phyloP scores from a whole-genome alignment of 2,797 vertebrate genomes.

The Alauda arvensis region DNA sequence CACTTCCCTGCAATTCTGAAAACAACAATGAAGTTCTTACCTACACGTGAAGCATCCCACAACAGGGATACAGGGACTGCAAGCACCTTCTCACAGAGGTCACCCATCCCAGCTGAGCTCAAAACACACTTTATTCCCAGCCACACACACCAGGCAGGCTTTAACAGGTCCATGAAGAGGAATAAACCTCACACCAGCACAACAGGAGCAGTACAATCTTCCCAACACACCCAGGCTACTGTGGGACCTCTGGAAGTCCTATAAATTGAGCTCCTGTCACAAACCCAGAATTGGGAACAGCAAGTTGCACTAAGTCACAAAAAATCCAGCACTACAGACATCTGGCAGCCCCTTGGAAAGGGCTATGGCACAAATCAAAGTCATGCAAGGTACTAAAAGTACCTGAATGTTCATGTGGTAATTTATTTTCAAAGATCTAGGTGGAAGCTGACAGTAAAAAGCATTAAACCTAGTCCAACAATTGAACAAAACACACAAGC shows the following conservation, averaged over 20 bases:
- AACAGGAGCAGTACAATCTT: neutral
- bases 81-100: neutral
- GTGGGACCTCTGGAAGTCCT: neutral
- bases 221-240: neutral
- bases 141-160: neutral
- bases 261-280: neutral
- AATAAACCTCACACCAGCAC: neutral
- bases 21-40: neutral
- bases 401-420: neutral
- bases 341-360: neutral
- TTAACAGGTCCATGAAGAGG: neutral
- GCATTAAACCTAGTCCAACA: neutral
- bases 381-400: neutral
- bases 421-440: neutral
- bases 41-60: neutral
- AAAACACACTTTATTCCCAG: neutral
- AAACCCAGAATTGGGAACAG: neutral
- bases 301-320: neutral
- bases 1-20: neutral
- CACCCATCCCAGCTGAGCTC: neutral
- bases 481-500: neutral
- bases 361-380: neutral
- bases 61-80: too few relatives aligned
- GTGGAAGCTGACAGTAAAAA: neutral
- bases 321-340: neutral